These are phyloP conservation scores for Penelope pileata DNA, from an alignment of 2,113 vertebrate genomes.

Conservation along the genomic window DNA sequence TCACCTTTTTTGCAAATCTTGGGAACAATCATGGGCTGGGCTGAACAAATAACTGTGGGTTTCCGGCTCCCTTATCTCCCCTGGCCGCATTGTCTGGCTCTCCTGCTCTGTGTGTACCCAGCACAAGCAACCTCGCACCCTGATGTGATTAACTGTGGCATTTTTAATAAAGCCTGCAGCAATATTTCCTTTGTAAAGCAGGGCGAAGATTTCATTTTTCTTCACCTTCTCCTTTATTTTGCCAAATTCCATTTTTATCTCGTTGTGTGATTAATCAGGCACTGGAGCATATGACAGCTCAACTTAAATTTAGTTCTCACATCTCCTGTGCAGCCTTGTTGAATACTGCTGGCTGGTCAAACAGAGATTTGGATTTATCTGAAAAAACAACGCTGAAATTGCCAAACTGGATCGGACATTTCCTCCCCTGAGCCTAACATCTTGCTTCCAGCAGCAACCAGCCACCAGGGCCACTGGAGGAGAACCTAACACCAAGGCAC, in stretches of 20 bases:
- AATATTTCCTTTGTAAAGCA: background rate
- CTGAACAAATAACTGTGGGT: background rate
- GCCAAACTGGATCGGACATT: background rate
- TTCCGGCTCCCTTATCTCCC: background rate
- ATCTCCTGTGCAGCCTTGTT: background rate
- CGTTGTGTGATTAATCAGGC: slow-evolving; percentile 24
- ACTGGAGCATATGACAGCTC: background rate
- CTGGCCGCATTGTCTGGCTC: background rate
- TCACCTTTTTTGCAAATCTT: background rate
- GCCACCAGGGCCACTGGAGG: background rate
- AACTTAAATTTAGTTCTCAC: slow-evolving; percentile 34
- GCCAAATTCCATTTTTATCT: slow-evolving; percentile 4
- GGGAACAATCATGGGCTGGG: background rate
- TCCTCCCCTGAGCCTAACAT: background rate
- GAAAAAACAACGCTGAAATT: background rate
- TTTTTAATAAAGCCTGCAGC: background rate
- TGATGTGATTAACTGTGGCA: background rate
- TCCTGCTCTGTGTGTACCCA: background rate
- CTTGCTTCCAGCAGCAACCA: background rate
- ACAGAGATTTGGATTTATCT: background rate
- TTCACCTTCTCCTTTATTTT: background rate
- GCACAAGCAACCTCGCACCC: background rate
- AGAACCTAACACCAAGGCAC: background rate
- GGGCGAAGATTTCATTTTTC: background rate
- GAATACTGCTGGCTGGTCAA: background rate